These are phyloP conservation scores for Pollicipes pollicipes DNA, from an alignment of 1,140 invertebrate species.

Conservation along the genomic window DNA sequence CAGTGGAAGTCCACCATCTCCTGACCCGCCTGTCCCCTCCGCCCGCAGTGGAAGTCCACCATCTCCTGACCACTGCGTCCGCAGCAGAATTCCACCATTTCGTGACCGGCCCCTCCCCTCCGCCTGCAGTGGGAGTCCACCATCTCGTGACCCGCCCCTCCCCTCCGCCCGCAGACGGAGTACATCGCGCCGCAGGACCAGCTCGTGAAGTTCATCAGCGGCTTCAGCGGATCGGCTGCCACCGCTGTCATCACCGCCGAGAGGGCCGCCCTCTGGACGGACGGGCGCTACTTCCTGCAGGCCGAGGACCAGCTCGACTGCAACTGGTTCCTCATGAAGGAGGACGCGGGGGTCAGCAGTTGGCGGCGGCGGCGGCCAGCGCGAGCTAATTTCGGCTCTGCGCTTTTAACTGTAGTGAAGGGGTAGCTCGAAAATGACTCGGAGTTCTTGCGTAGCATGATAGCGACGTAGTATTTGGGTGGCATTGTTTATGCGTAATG, in stretches of 20 bases:
- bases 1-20: no score
- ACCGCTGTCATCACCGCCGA: conserved; percentile 62
- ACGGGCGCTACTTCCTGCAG: conserved; percentile 61
- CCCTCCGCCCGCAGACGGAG: conserved; percentile 34
- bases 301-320: conserved; percentile 56
- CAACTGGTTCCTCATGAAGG: conserved; percentile 29
- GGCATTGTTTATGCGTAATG: no score
- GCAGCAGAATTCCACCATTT: not conserved
- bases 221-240: conserved; percentile 71
- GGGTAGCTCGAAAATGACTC: no score
- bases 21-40: no score
- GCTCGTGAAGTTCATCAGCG: conserved; percentile 57
- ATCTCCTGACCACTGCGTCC: not conserved
- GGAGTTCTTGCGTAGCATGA: no score
- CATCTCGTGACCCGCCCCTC: not conserved
- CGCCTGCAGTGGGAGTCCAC: not conserved
- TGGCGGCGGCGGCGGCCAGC: not conserved
- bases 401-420: no score
- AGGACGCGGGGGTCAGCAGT: conserved; percentile 16
- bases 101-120: not conserved
- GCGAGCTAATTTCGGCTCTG: no score
- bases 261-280: conserved; percentile 45
- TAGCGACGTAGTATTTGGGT: no score
- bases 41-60: no score
- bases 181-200: conserved; percentile 70